These are phyloP conservation scores for Pristionchus mayeri DNA, from an alignment of 2,888 invertebrate genomes.

Conservation along the genomic window DNA sequence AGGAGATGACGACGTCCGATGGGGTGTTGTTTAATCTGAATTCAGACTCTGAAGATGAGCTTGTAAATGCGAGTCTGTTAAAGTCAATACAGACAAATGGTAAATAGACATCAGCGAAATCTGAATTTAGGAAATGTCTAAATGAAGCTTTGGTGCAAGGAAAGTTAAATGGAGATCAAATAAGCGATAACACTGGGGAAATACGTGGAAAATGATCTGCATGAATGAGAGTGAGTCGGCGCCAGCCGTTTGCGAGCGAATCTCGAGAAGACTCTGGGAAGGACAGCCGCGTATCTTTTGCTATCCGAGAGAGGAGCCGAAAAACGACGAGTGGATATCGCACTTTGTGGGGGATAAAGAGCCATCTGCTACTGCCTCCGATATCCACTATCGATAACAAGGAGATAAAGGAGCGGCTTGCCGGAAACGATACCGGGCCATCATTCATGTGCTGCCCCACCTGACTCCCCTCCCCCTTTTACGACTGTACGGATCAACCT, in stretches of 20 bases:
- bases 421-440: conserved; percentile 6
- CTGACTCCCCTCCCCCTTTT: neutral
- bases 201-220: neutral
- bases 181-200: neutral
- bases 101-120: too few species aligned
- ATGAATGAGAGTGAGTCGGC: neutral
- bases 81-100: too few species aligned
- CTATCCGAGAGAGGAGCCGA: neutral
- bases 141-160: neutral
- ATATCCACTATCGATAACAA: conserved; percentile 18
- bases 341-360: conserved; percentile 1
- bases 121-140: too few species aligned
- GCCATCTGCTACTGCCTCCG: conserved; percentile 41
- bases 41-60: too few species aligned
- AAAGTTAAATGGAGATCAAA: neutral
- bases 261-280: conserved; percentile 36
- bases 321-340: conserved; percentile 18
- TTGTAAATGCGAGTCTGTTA: too few species aligned
- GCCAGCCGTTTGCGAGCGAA: neutral
- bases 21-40: neutral
- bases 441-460: neutral
- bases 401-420: neutral
- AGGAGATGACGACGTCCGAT: conserved; percentile 22
- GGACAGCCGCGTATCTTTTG: conserved; percentile 39
- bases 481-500: conserved; percentile 7